Evolutionary conservation across 2,113 vertebrate genomes (phyloP), one percentile per base, ranked within the genome.

Genomic region (Grammomys surdaster): DNA sequence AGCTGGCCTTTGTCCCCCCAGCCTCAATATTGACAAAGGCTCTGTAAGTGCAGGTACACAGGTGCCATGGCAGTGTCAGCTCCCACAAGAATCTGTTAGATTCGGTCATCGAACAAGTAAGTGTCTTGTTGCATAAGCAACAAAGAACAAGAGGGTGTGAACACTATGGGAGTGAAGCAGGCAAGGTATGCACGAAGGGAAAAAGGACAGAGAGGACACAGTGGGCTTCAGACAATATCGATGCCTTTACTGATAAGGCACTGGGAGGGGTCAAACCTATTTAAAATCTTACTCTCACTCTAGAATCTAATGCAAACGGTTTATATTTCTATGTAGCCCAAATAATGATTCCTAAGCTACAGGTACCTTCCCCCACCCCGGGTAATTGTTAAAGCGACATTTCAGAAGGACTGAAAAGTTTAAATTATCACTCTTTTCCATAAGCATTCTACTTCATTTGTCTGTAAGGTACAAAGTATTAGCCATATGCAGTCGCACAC

Each of bases 81-180:
- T 56, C 54, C 95, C 72, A 86, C 20, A 95, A 72, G 8, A 31
- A 40, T 48, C 88, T 92, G 76, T 76, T 72, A 46, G 70, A 60
- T 58, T 67, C 19, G 82, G 93, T 70, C 72, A 65, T 40, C 89
- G 92, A 95, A 78, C 8, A 63, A 89, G 54, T 43, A 63, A 89
- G 54, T 43, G 60, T 87, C 43, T 81, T 36, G 43, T 43, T 90
- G 91, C 86, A 88, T 67, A n/a, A 48, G 33, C 51, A 3, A 82
- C 22, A 77, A 90, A 77, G 13, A 36, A 33, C 19, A 87, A 72
- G 90, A 1, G 20, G 40, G 40, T 51, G 78, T 48, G 81, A 40
- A 40, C 40, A 40, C 36, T 92, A 19, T 0, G 36, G 40, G 22
- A 63, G 81, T 5, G 43, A 73, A 4, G 78, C 16, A 56, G 24